These are phyloP conservation scores for Smutsia gigantea DNA, from an alignment of 2,797 vertebrate genomes.

Conservation along the genomic window DNA sequence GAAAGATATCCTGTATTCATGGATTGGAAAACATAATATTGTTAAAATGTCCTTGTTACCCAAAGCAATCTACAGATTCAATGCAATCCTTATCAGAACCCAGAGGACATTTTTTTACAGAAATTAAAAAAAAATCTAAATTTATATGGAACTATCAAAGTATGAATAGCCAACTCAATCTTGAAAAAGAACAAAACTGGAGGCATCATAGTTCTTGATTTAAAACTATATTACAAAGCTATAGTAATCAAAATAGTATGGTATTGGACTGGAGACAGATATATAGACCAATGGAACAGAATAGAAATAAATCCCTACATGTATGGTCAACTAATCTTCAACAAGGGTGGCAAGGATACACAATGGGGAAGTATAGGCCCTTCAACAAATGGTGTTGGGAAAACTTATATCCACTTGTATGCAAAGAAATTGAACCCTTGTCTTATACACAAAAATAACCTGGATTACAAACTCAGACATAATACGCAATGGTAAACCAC, in stretches of 20 bases:
- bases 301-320: background rate
- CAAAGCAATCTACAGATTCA: background rate
- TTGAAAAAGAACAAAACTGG: background rate
- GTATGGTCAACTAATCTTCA: background rate
- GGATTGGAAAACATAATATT: background rate
- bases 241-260: background rate
- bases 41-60: background rate
- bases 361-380: background rate
- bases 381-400: background rate
- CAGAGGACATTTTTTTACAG: background rate
- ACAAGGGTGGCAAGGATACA: background rate
- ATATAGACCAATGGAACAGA: background rate
- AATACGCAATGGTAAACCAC: background rate
- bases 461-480: background rate
- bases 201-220: background rate
- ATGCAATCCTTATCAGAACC: background rate
- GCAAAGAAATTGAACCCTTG: background rate
- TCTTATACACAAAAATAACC: background rate
- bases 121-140: background rate
- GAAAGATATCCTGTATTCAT: background rate
- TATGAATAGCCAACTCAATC: background rate
- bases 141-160: background rate
- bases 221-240: background rate
- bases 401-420: background rate
- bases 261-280: background rate